Evolutionary conservation across 2,113 vertebrate species (phyloP).

Genomic region (Hippopotamus amphibius): DNA sequence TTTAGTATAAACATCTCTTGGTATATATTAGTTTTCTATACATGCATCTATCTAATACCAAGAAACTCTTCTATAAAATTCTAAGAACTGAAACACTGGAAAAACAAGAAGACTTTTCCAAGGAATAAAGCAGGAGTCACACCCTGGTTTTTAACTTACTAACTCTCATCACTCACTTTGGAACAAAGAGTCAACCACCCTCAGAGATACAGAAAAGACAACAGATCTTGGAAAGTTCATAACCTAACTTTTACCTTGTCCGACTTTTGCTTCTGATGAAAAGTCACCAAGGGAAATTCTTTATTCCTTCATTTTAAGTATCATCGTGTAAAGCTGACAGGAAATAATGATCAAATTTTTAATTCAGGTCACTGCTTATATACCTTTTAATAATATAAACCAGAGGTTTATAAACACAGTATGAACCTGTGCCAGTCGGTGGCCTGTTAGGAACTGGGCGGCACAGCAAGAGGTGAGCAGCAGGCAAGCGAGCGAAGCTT

Average conservation of each 20-base stretch:
- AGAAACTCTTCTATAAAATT: neutral
- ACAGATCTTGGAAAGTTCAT: neutral
- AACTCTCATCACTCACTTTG: neutral
- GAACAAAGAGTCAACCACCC: neutral
- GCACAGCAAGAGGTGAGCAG: too few species aligned
- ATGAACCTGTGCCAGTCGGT: too few species aligned
- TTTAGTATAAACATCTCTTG: neutral
- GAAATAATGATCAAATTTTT: slow-evolving; percentile 48
- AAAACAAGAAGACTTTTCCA: slow-evolving; percentile 13
- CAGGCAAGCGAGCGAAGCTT: too few species aligned
- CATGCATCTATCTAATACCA: neutral
- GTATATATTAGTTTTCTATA: neutral
- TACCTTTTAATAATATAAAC: neutral
- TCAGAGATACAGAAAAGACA: neutral
- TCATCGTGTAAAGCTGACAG: neutral
- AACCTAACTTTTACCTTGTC: neutral
- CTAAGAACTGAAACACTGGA: slow-evolving; percentile 30
- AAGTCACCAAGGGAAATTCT: neutral
- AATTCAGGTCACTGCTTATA: neutral
- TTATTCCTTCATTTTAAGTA: slow-evolving; percentile 52
- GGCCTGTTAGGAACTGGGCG: too few species aligned
- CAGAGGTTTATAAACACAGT: too few species aligned
- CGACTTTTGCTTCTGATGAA: neutral
- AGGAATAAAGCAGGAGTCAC: neutral
- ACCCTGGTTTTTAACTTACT: neutral